Percentiles rank a stretch among this genome's conserved stretches.
Evolutionary conservation across 2,888 invertebrate species (phyloP).

Genomic region (Parthenolecanium corni): DNA sequence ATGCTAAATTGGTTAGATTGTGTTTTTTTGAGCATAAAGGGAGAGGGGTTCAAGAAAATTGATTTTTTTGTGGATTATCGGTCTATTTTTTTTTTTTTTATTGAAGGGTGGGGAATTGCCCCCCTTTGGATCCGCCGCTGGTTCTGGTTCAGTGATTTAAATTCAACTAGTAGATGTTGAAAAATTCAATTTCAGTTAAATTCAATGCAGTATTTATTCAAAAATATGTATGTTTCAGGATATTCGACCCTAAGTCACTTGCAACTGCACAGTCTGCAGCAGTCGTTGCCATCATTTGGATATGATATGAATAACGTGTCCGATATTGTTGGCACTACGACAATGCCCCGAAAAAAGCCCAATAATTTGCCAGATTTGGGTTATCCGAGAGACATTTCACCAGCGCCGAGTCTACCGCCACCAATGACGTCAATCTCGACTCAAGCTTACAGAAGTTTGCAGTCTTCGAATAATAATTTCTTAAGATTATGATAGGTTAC

Average conservation of each 20-base stretch:
- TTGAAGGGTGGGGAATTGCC: too few relatives aligned
- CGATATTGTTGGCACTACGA: background rate
- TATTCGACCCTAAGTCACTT: slow-evolving; percentile 8
- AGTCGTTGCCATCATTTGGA: background rate
- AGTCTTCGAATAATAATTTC: background rate
- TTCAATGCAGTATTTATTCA: too few relatives aligned
- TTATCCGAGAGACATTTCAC: background rate
- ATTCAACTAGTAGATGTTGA: too few relatives aligned
- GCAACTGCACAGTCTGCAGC: background rate
- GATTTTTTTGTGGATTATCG: too few relatives aligned
- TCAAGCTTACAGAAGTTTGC: background rate
- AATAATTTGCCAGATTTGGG: background rate
- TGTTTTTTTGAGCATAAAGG: too few relatives aligned
- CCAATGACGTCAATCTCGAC: slow-evolving; percentile 11
- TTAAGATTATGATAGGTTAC: background rate
- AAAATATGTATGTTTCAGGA: background rate
- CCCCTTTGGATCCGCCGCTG: too few relatives aligned
- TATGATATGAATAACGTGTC: background rate
- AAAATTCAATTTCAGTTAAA: too few relatives aligned
- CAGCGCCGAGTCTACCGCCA: slow-evolving; percentile 17
- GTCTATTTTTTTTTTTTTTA: too few relatives aligned
- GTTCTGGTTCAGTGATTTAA: too few relatives aligned
- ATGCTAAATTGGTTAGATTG: too few relatives aligned
- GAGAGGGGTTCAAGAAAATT: too few relatives aligned
- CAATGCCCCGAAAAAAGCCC: slow-evolving; percentile 4